phyloP scores from a whole-genome alignment of 2,797 vertebrate genomes.

The Mormyrus hasselquistii region DNA sequence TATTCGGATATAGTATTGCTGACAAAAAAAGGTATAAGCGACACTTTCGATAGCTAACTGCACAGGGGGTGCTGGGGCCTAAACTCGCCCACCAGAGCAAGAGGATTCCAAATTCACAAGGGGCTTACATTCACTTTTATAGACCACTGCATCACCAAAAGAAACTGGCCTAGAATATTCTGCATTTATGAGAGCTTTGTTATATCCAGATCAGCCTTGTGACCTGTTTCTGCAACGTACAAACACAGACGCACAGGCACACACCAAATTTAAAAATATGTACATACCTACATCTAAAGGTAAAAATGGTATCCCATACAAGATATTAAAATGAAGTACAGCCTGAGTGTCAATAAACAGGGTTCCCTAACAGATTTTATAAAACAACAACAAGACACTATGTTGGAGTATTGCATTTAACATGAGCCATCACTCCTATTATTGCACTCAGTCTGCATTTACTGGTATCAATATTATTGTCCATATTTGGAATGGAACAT shows the following conservation, averaged over 20 bases:
- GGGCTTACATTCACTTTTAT: not conserved
- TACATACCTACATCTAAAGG: not conserved
- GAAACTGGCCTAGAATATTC: slow-evolving; percentile 17
- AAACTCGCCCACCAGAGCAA: slow-evolving; percentile 6
- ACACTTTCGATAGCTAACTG: slow-evolving; percentile 55
- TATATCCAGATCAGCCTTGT: slow-evolving; percentile 8
- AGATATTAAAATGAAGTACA: not conserved
- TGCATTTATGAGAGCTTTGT: not conserved
- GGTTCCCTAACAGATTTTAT: slow-evolving; percentile 44
- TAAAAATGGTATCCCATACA: slow-evolving; percentile 4
- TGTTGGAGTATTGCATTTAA: slow-evolving; percentile 38
- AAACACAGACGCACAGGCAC: not conserved
- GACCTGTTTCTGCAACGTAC: not conserved
- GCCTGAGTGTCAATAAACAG: not conserved
- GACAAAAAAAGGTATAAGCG: slow-evolving; percentile 53
- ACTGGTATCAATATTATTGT: slow-evolving; percentile 3
- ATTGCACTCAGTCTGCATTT: not conserved
- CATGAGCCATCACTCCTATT: slow-evolving; percentile 32
- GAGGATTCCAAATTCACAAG: not conserved
- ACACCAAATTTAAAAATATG: not conserved
- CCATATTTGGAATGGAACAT: not conserved
- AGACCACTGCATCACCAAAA: slow-evolving; percentile 4
- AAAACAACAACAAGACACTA: slow-evolving; percentile 38
- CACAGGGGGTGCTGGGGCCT: not conserved
- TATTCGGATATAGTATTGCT: slow-evolving; percentile 24